Conservation (phyloP, 2,797 vertebrate species). For the Pelochelys cantorii region DNA sequence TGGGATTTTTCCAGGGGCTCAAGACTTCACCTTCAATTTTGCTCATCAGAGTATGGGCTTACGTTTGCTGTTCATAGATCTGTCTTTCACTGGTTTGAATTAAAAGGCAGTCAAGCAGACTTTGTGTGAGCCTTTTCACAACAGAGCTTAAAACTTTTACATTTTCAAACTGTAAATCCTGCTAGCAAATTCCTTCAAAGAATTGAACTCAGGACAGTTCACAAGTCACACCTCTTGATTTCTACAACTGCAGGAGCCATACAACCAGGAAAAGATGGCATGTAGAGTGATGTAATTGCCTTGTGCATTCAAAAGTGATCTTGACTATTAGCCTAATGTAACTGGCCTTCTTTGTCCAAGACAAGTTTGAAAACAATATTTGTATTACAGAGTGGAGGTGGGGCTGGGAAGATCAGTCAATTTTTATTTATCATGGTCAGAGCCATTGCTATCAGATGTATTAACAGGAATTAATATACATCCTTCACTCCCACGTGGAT, state of each 20-base stretch:
- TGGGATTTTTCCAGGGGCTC: neutral
- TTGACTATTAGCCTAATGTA: neutral
- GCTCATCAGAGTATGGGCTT: neutral
- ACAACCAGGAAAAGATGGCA: neutral
- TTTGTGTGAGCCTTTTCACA: neutral
- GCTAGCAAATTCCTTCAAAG: neutral
- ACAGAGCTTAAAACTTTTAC: rapidly evolving
- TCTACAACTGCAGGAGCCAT: neutral
- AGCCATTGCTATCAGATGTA: neutral
- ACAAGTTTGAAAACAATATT: neutral
- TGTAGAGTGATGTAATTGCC: neutral
- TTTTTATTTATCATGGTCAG: neutral
- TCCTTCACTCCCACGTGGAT: neutral
- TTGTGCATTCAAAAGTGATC: neutral
- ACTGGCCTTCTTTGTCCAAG: neutral
- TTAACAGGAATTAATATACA: neutral
- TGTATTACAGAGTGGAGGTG: neutral
- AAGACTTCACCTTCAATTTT: neutral
- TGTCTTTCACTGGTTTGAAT: neutral
- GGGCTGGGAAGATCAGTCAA: neutral
- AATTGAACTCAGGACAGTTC: neutral
- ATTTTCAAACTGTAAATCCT: neutral
- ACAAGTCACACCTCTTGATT: neutral
- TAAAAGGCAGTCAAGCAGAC: neutral
- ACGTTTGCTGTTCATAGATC: neutral